Conservation (phyloP, 2,888 invertebrate genomes). For the Phlogophora meticulosa region DNA sequence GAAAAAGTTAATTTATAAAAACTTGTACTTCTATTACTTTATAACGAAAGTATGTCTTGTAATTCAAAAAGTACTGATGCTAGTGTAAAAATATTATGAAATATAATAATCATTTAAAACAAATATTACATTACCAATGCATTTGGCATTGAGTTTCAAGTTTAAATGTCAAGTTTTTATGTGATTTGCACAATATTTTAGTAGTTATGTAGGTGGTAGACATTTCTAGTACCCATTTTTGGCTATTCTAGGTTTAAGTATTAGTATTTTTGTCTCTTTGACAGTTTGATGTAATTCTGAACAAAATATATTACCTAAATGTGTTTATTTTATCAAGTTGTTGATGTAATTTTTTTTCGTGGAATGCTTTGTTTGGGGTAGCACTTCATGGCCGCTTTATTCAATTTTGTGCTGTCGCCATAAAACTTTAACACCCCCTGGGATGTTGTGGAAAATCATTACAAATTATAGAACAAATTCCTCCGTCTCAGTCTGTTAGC, state of each 20-base stretch:
- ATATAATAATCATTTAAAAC: no score
- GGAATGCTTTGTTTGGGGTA: no score
- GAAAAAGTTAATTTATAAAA: no score
- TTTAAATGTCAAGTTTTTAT: background rate
- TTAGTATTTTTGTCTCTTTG: slow-evolving; percentile 10
- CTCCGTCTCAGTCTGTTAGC: no score
- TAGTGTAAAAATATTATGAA: no score
- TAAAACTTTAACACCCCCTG: no score
- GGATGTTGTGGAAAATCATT: no score
- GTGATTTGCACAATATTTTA: slow-evolving; percentile 44
- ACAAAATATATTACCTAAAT: background rate
- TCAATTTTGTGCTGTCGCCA: no score
- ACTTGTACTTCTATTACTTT: no score
- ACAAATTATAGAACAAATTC: no score
- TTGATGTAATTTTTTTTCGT: background rate
- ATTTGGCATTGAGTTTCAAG: background rate
- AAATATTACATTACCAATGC: background rate
- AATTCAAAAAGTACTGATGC: background rate
- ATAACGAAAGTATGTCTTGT: no score
- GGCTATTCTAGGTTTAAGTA: slow-evolving; percentile 26
- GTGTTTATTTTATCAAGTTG: slow-evolving; percentile 1
- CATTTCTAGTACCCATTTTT: slow-evolving; percentile 3
- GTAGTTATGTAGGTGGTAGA: slow-evolving; percentile 31
- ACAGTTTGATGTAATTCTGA: slow-evolving; percentile 2
- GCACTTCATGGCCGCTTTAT: no score